These are phyloP conservation scores for Calephelis virginiensis DNA, from an alignment of 1,140 invertebrate species.

Conservation along the genomic window DNA sequence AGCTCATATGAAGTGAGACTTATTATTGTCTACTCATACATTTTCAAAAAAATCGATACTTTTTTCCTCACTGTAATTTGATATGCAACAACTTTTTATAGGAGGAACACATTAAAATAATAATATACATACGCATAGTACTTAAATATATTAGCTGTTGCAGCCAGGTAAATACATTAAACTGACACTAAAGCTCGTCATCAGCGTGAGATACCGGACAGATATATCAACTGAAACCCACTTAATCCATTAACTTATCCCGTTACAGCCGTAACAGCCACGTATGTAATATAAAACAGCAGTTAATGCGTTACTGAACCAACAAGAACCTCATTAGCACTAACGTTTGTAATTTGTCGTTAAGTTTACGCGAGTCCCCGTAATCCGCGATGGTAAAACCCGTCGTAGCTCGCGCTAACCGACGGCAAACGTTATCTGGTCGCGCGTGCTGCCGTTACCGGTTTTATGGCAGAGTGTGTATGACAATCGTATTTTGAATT, in stretches of 20 bases:
- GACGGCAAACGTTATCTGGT: constrained; percentile 26
- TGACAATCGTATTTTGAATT: constrained; percentile 14
- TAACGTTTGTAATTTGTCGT: constrained; percentile 25
- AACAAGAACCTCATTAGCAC: constrained; percentile 32
- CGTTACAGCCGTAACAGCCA: neutral
- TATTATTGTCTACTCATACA: too few relatives aligned
- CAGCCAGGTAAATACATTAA: too few relatives aligned
- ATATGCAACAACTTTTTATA: too few relatives aligned
- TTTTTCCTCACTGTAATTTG: too few relatives aligned
- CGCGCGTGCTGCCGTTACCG: constrained; percentile 22
- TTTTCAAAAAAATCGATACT: too few relatives aligned
- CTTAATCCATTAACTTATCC: neutral
- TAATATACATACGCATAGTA: too few relatives aligned
- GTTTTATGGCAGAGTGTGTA: constrained; percentile 3
- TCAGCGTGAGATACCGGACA: too few relatives aligned
- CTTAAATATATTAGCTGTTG: too few relatives aligned
- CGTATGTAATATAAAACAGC: constrained; percentile 6
- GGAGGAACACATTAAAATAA: too few relatives aligned
- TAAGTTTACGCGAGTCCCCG: constrained; percentile 29
- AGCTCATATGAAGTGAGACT: too few relatives aligned
- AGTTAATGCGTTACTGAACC: constrained; percentile 11
- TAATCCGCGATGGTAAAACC: constrained; percentile 33
- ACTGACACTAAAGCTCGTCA: too few relatives aligned
- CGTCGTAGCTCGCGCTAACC: constrained; percentile 26
- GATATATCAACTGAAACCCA: neutral